Evolutionary conservation across 2,888 invertebrate genomes (phyloP), one percentile per base, ranked within the genome.

Genomic region (Tenthredo notha): DNA sequence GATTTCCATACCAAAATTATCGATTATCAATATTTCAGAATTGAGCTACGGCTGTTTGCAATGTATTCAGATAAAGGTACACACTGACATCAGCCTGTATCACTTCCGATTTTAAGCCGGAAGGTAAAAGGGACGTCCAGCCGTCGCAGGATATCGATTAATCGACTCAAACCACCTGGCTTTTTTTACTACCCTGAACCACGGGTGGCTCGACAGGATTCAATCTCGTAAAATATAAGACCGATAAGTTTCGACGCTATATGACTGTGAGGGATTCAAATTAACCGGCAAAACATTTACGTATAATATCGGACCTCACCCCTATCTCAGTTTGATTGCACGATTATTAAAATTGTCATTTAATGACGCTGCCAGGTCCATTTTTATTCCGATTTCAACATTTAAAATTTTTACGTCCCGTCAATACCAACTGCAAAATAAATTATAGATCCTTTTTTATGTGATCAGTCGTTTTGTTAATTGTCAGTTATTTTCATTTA

Each of bases 131-230:
- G 67, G 33, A 67, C 12, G 15, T 67, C 67, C 67, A 67, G 33
- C 67, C 67, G 67, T 67, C 33, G 33, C 67, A 33, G 67, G 18
- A 67, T 67, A 67, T 67, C 67, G 67, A 67, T 67, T 67, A 67
- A 67, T 33, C 67, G 67, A 33, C 29, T 33, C 33, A 67, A 67
- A 67, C 67, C 25, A 29, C 67, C 67, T 67, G 33, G 33, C 29
- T 67, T 67, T 67, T 67, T 67, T 67, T 67, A 67, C 67, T 12
- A 33, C 15, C 67, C 29, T 33, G 67, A 33, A 18, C 33, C 18
- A 67, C 67, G 33, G 67, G 33, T 67, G 67, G 67, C 33, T 67
- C 67, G 67, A 67, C 67, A 67, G 67, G 33, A 67, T 67, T 67
- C 67, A 67, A 67, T 67, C 33, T 67, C 67, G 67, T 67, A 33